These are phyloP conservation scores for Callyntrura sp. DNA, from an alignment of 2,888 invertebrate genomes.

Conservation along the genomic window DNA sequence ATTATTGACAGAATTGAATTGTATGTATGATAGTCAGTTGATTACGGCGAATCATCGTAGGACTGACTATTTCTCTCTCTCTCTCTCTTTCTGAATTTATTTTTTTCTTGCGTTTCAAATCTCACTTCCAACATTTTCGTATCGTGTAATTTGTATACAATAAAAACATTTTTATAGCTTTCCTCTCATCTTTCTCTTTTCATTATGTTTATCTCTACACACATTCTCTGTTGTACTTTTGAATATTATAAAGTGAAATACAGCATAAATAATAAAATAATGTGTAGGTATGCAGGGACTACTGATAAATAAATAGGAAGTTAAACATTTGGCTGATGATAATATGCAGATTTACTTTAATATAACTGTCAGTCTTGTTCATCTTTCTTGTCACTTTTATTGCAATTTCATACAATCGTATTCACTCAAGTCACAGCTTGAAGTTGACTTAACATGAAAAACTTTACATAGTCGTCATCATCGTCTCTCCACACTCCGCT, in stretches of 20 bases:
- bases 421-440: conserved; percentile 65
- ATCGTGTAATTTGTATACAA: conserved; percentile 33
- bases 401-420: conserved; percentile 52
- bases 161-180: background rate
- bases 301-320: conserved; percentile 30
- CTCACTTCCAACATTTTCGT: conserved; percentile 18
- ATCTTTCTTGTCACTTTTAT: conserved; percentile 69
- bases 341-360: conserved; percentile 49
- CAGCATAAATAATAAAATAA: background rate
- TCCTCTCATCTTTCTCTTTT: background rate
- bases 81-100: background rate
- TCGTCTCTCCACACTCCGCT: background rate
- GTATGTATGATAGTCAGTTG: background rate
- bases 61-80: conserved; percentile 10
- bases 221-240: conserved; percentile 1
- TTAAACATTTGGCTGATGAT: conserved; percentile 43
- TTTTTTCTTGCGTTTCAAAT: conserved; percentile 9
- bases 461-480: conserved; percentile 36
- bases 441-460: conserved; percentile 53
- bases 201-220: background rate
- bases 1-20: conserved; percentile 8
- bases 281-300: background rate
- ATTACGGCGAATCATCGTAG: background rate
- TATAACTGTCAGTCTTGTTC: conserved; percentile 62
- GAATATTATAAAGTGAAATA: background rate